Percentiles rank a stretch among this genome's conserved stretches.
phyloP scores from a whole-genome alignment of 2,113 vertebrate genomes.

The Vombatus ursinus region DNA sequence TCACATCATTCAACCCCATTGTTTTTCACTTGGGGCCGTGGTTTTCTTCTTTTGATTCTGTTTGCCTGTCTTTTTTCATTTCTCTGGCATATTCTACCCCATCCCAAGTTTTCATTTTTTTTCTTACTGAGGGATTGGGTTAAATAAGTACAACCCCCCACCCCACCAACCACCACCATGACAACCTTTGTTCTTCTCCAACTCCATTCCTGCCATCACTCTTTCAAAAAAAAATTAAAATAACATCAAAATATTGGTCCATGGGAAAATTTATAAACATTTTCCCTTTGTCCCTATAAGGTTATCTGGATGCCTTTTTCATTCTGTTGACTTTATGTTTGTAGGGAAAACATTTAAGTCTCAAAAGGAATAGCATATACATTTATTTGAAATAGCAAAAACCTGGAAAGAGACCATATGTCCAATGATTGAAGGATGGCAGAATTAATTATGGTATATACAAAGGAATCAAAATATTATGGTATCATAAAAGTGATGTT shows the following conservation, averaged over 20 bases:
- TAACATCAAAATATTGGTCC: slow-evolving; percentile 13
- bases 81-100: not conserved
- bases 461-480: not conserved
- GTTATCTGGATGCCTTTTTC: slow-evolving; percentile 61
- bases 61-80: not conserved
- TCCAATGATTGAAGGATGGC: not conserved
- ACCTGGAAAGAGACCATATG: not conserved
- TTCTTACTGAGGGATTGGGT: not conserved
- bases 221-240: not conserved
- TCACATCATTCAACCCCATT: not conserved
- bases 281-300: slow-evolving; percentile 48
- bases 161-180: not conserved
- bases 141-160: not conserved
- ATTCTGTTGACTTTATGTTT: slow-evolving; percentile 72
- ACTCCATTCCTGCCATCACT: not conserved
- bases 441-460: not conserved
- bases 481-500: not conserved
- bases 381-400: not conserved
- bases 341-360: slow-evolving; percentile 66
- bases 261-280: slow-evolving; percentile 53
- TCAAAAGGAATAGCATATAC: slow-evolving; percentile 54
- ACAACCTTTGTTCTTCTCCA: not conserved
- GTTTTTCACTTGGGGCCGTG: not conserved
- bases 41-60: not conserved
- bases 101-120: not conserved